Percentiles rank a stretch among this genome's conserved stretches.
Evolutionary conservation across 2,113 vertebrate genomes (phyloP).

Genomic region (Dasyornis broadbenti): DNA sequence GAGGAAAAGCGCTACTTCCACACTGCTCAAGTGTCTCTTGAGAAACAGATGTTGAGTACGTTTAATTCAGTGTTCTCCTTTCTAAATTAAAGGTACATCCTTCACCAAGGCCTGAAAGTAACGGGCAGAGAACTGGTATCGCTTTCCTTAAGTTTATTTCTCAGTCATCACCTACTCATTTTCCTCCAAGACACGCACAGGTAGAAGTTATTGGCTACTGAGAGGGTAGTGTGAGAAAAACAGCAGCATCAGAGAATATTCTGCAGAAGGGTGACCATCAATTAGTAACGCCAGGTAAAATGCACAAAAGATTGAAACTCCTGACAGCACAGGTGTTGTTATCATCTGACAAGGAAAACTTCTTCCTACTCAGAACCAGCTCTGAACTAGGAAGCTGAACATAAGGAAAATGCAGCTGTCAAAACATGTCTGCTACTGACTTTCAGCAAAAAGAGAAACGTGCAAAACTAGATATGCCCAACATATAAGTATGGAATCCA

Average conservation of each 20-base stretch:
- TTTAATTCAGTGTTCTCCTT: conserved; percentile 9
- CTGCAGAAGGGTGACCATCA: neutral
- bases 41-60: neutral
- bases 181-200: neutral
- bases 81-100: neutral
- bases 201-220: neutral
- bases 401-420: neutral
- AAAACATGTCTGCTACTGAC: neutral
- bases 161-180: neutral
- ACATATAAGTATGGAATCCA: neutral
- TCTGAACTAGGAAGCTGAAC: neutral
- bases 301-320: neutral
- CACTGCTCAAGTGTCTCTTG: neutral
- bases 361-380: neutral
- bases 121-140: neutral
- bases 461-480: neutral
- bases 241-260: neutral
- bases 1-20: neutral
- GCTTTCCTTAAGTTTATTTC: neutral
- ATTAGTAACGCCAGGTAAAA: neutral
- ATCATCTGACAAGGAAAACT: neutral
- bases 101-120: neutral
- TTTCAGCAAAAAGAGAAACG: neutral
- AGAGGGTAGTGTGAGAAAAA: neutral
- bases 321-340: neutral